Percentiles rank a stretch among this genome's conserved stretches.
phyloP scores from a whole-genome alignment of 1,140 invertebrate species.

The Lasioglossum baleicum region DNA sequence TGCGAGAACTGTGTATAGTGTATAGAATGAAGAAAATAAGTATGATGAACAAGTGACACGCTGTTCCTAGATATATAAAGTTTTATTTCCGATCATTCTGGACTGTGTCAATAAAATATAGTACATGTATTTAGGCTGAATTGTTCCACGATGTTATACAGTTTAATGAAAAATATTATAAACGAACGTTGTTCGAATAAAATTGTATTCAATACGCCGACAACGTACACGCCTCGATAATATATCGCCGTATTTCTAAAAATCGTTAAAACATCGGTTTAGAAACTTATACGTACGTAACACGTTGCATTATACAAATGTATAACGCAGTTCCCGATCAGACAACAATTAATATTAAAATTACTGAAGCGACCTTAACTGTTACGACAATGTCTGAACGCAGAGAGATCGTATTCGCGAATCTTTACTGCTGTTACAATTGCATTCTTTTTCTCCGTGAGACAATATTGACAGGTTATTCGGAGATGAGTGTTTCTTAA shows the following conservation, averaged over 20 bases:
- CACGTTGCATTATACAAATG: constrained; percentile 26
- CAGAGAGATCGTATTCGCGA: neutral
- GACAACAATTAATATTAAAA: constrained; percentile 33
- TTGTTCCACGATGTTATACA: constrained; percentile 48
- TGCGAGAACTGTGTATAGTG: neutral
- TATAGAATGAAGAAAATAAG: neutral
- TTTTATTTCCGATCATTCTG: constrained; percentile 46
- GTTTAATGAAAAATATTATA: constrained; percentile 45
- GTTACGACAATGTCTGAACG: constrained; percentile 6
- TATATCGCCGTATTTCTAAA: constrained; percentile 34
- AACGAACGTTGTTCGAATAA: constrained; percentile 32
- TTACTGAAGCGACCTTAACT: constrained; percentile 34
- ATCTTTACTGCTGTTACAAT: constrained; percentile 8
- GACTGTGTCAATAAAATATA: constrained; percentile 47
- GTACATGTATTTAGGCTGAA: constrained; percentile 49
- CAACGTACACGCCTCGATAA: constrained; percentile 21
- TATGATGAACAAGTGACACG: constrained; percentile 10
- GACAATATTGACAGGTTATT: neutral
- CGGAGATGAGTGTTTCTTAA: neutral
- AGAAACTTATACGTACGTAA: constrained; percentile 38
- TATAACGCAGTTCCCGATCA: constrained; percentile 18
- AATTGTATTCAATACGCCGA: constrained; percentile 25
- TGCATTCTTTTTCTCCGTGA: neutral
- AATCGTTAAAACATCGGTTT: constrained; percentile 33
- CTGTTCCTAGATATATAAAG: constrained; percentile 46